phyloP scores from a whole-genome alignment of 2,888 invertebrate species.

The Dolichomitus sp. region DNA sequence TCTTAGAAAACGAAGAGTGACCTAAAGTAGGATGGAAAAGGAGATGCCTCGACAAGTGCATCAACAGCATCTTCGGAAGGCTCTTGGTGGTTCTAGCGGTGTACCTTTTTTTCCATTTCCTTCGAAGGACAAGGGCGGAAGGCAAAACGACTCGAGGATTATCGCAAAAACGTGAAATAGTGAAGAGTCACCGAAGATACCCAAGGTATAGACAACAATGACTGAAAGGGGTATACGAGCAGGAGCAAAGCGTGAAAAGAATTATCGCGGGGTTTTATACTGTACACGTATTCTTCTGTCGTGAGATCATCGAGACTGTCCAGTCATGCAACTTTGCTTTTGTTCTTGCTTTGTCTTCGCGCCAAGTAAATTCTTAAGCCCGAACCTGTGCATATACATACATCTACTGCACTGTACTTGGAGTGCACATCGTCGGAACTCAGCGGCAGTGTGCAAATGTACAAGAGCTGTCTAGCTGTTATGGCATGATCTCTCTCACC shows the following conservation, averaged over 20 bases:
- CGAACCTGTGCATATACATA: not conserved
- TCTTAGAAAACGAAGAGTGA: conserved; percentile 41
- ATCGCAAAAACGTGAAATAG: conserved; percentile 53
- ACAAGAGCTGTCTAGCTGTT: conserved; percentile 7
- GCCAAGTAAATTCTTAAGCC: not conserved
- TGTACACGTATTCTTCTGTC: not conserved
- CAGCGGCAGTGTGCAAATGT: conserved; percentile 8
- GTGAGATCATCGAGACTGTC: conserved; percentile 27
- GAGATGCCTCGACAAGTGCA: conserved; percentile 41
- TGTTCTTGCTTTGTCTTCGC: not conserved
- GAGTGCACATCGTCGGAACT: conserved; percentile 8
- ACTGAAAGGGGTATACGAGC: conserved; percentile 8
- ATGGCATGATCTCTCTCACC: conserved; percentile 10
- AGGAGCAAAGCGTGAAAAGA: conserved; percentile 1
- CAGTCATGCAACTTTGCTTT: conserved; percentile 39
- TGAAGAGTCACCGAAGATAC: conserved; percentile 45
- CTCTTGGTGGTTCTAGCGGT: not conserved
- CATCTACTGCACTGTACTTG: not conserved
- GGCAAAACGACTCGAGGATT: conserved; percentile 29
- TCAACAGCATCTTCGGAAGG: conserved; percentile 5
- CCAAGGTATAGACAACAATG: conserved; percentile 40
- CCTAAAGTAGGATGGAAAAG: not conserved
- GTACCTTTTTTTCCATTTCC: conserved; percentile 24
- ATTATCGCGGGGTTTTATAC: conserved; percentile 22
- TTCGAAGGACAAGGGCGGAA: conserved; percentile 25